Conservation (phyloP, 2,113 vertebrate genomes). For the Caretta caretta region DNA sequence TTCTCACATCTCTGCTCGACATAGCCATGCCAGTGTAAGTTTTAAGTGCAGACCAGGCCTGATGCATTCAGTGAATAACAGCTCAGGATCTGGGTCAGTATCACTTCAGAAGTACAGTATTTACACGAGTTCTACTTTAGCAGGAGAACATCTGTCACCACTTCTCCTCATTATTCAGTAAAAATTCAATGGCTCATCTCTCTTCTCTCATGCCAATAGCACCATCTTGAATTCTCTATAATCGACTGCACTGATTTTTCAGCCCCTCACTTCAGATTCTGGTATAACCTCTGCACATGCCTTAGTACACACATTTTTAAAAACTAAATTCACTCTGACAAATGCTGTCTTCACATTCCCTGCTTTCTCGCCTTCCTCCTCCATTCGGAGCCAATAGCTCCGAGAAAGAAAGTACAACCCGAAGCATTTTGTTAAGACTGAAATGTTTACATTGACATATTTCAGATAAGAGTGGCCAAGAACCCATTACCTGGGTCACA, state of each 20-base stretch:
- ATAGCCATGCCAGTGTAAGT: background rate
- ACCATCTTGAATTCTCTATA: background rate
- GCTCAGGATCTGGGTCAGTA: background rate
- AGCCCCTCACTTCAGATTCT: background rate
- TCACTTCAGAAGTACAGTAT: background rate
- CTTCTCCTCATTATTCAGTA: background rate
- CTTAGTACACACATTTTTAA: background rate
- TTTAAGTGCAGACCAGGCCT: background rate
- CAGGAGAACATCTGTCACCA: background rate
- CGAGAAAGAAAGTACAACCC: background rate
- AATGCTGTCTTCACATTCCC: background rate
- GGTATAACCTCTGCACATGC: background rate
- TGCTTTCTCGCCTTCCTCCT: background rate
- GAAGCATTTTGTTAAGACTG: background rate
- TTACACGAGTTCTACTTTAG: background rate
- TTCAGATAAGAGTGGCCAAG: background rate
- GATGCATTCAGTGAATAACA: background rate
- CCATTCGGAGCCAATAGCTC: background rate
- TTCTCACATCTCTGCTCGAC: background rate
- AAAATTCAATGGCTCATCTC: background rate
- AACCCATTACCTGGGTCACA: background rate
- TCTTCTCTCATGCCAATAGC: background rate
- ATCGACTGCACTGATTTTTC: background rate
- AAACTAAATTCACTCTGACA: background rate
- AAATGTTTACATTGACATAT: background rate